Conservation (phyloP, 2,797 vertebrate genomes). For the Botia almorhae region DNA sequence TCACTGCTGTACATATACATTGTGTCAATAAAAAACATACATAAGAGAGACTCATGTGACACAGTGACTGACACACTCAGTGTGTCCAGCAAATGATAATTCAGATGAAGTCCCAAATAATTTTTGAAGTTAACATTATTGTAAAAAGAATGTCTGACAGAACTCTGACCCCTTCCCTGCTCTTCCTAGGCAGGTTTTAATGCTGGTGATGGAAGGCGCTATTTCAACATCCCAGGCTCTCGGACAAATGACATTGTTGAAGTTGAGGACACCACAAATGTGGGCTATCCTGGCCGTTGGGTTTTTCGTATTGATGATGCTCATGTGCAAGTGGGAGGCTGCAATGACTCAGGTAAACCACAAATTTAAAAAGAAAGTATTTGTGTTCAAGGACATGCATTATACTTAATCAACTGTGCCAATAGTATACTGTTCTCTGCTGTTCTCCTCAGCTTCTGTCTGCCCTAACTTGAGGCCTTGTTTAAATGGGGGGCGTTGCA, state of each 20-base stretch:
- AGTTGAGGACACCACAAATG: slow-evolving; percentile 94
- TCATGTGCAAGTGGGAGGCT: slow-evolving; percentile 94
- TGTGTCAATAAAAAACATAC: background rate
- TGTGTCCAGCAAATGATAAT: background rate
- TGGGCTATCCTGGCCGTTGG: slow-evolving; percentile 96
- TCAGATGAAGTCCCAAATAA: background rate
- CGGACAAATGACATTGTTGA: slow-evolving; percentile 91
- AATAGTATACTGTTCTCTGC: slow-evolving; percentile 9
- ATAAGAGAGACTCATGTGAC: background rate
- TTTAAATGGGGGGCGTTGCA: slow-evolving; percentile 91
- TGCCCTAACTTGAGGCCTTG: slow-evolving; percentile 92
- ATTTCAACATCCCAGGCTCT: slow-evolving; percentile 98
- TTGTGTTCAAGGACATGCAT: background rate
- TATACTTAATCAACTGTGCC: background rate
- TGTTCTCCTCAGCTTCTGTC: slow-evolving; percentile 81
- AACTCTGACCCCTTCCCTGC: slow-evolving; percentile 54
- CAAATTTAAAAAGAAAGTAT: background rate
- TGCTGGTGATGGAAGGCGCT: slow-evolving; percentile 92
- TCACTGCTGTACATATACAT: background rate
- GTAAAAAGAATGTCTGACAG: slow-evolving; percentile 34
- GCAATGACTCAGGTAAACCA: slow-evolving; percentile 90
- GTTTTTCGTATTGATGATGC: slow-evolving; percentile 96
- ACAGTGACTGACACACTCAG: background rate
- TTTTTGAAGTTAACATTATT: slow-evolving; percentile 17
- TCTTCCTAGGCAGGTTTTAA: slow-evolving; percentile 97